phyloP scores from a whole-genome alignment of 2,888 invertebrate genomes.

The Stictocephala bisonia region DNA sequence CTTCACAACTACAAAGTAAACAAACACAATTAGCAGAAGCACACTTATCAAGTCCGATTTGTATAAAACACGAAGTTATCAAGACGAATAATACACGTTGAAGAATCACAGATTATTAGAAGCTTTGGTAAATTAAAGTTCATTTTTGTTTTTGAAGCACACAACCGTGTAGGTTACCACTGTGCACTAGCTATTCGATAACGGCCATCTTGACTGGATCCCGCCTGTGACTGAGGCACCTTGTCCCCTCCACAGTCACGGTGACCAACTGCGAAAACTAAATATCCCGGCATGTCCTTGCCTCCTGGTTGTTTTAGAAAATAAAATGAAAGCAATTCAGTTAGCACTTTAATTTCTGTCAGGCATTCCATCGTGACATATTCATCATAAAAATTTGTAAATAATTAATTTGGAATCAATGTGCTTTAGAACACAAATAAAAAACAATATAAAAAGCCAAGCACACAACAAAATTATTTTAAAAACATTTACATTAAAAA shows the following conservation, averaged over 20 bases:
- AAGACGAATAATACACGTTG: constrained; percentile 1
- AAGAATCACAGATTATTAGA: neutral
- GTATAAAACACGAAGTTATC: neutral
- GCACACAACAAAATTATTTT: too few relatives aligned
- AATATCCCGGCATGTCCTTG: too few relatives aligned
- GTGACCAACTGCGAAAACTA: constrained; percentile 12
- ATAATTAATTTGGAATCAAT: too few relatives aligned
- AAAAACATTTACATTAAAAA: too few relatives aligned
- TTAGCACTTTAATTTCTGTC: too few relatives aligned
- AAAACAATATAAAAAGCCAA: too few relatives aligned
- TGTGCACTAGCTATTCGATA: too few relatives aligned
- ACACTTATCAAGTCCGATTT: neutral
- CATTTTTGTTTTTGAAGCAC: constrained; percentile 26
- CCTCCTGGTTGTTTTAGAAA: too few relatives aligned
- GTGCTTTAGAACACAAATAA: too few relatives aligned
- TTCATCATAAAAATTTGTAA: too few relatives aligned
- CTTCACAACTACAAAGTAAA: constrained; percentile 26
- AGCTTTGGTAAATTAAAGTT: neutral
- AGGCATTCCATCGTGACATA: too few relatives aligned
- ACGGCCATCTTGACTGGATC: constrained; percentile 43
- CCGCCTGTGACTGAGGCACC: constrained; percentile 45
- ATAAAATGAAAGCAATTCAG: too few relatives aligned
- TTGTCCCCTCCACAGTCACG: constrained; percentile 25
- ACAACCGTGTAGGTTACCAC: neutral
- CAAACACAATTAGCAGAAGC: neutral